Percentiles rank a stretch among this genome's conserved stretches.
Evolutionary conservation across 2,797 vertebrate genomes (phyloP).

Genomic region (Poecilia gillii): DNA sequence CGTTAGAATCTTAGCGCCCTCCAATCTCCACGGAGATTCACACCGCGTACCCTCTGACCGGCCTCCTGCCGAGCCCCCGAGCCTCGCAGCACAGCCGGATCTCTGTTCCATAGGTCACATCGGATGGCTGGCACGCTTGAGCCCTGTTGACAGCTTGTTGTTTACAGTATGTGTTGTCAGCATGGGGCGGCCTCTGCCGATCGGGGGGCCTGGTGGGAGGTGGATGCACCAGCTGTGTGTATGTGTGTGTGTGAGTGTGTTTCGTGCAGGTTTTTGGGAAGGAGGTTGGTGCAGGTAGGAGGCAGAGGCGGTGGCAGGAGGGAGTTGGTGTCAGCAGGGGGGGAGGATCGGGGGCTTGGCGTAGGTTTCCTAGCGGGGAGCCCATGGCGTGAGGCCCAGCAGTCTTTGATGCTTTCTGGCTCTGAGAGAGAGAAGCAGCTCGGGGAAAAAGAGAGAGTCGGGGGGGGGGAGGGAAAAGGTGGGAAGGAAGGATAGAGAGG

Average conservation of each 20-base stretch:
- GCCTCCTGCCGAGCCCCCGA: constrained; percentile 55
- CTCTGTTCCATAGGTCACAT: constrained; percentile 79
- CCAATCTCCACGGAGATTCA: constrained; percentile 21
- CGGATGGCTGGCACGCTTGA: constrained; percentile 76
- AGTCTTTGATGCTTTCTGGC: constrained; percentile 79
- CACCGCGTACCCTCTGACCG: constrained; percentile 43
- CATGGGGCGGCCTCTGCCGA: constrained; percentile 79
- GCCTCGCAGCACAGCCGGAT: constrained; percentile 65
- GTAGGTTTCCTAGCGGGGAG: constrained; percentile 74
- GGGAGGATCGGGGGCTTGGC: constrained; percentile 34
- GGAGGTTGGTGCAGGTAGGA: constrained; percentile 30
- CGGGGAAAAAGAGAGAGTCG: constrained; percentile 12
- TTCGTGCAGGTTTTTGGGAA: constrained; percentile 34
- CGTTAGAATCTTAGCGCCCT: constrained; percentile 26
- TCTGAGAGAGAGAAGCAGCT: constrained; percentile 54
- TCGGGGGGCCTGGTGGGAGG: constrained; percentile 63
- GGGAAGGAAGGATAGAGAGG: constrained; percentile 57
- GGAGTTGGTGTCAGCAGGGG: constrained; percentile 67
- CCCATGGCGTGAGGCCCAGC: constrained; percentile 83
- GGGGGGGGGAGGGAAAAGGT: constrained; percentile 14
- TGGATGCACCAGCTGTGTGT: constrained; percentile 33
- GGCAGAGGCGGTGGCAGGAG: constrained; percentile 29
- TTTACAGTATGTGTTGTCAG: constrained; percentile 89
- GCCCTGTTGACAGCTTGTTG: constrained; percentile 91
- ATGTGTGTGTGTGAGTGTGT: constrained; percentile 8